These are phyloP conservation scores for Cheirogaleus major DNA, from an alignment of 2,797 vertebrate species.

Conservation along the genomic window DNA sequence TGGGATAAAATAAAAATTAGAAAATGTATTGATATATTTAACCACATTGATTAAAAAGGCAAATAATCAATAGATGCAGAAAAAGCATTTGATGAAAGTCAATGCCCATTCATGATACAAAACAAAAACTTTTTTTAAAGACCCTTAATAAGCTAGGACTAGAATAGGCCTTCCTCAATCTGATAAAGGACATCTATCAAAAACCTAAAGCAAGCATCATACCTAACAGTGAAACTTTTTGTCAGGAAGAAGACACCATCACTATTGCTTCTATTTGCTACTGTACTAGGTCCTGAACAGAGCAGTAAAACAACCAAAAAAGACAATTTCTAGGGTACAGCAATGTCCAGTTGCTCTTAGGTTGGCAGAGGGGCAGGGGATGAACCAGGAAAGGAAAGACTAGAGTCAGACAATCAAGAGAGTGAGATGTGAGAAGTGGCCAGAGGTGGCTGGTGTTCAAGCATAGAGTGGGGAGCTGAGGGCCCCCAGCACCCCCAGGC, in stretches of 20 bases:
- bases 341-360: not conserved
- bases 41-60: not conserved
- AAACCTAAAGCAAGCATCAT: not conserved
- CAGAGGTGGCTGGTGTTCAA: not conserved
- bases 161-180: not conserved
- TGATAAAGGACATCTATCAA: not conserved
- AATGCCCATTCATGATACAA: not conserved
- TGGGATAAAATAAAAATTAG: not conserved
- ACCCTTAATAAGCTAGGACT: not conserved
- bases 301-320: not conserved
- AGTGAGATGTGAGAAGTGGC: not conserved
- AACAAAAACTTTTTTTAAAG: not conserved
- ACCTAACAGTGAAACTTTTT: not conserved
- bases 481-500: not conserved
- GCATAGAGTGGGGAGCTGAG: accelerated
- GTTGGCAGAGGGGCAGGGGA: not conserved
- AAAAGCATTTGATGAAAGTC: not conserved
- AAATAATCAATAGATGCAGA: not conserved
- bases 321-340: not conserved
- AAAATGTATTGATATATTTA: not conserved
- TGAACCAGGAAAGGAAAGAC: not conserved
- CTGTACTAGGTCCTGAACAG: not conserved
- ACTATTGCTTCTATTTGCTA: not conserved
- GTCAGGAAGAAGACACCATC: not conserved
- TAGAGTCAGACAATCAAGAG: not conserved